Conservation (phyloP, 2,888 invertebrate genomes). For the Lingula anatina region DNA sequence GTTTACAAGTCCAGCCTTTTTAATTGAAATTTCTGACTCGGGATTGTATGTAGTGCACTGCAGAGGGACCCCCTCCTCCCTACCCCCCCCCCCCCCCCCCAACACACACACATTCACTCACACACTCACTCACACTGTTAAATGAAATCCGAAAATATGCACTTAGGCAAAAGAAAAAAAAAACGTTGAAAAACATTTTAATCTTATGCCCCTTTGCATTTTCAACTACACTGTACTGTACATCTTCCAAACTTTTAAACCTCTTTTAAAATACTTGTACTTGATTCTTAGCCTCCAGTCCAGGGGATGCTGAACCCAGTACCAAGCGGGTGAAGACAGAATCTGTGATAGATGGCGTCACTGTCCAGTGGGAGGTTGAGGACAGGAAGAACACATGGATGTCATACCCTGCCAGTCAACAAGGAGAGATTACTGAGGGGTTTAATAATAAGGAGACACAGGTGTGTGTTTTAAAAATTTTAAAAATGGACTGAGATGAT, state of each 20-base stretch:
- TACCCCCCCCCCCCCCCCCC: too few species aligned
- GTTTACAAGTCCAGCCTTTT: too few species aligned
- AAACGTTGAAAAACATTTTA: neutral
- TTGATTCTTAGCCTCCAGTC: neutral
- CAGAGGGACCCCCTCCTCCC: too few species aligned
- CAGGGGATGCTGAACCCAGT: constrained; percentile 6
- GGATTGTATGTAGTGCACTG: too few species aligned
- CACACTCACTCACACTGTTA: neutral
- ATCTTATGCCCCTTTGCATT: neutral
- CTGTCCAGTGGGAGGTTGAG: constrained; percentile 54
- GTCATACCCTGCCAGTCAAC: constrained; percentile 19
- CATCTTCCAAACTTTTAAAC: neutral
- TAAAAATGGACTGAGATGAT: too few species aligned
- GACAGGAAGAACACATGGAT: constrained; percentile 37
- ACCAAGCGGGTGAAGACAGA: constrained; percentile 14
- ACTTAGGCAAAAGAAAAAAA: neutral
- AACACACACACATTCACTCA: too few species aligned
- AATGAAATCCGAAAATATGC: neutral
- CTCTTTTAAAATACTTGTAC: neutral
- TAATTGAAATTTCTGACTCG: too few species aligned
- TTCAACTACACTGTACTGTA: too few species aligned
- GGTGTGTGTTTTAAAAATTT: too few species aligned
- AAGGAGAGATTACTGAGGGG: constrained; percentile 20
- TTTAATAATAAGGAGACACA: constrained; percentile 21
- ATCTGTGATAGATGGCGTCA: constrained; percentile 28